Evolutionary conservation across 2,113 vertebrate species (phyloP).

Genomic region (Ciconia stormi): DNA sequence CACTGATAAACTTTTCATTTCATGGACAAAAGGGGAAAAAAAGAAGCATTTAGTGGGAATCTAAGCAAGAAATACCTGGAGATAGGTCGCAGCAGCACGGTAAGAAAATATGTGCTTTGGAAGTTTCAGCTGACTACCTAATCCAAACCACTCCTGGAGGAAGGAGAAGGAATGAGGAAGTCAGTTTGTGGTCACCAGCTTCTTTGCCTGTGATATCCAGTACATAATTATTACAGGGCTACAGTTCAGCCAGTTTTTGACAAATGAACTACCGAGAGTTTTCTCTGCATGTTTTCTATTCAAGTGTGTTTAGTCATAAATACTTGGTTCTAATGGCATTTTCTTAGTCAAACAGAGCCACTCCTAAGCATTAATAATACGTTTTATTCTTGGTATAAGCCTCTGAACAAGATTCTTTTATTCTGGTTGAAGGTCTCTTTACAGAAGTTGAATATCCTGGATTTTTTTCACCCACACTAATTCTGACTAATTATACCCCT

Average conservation of each 20-base stretch:
- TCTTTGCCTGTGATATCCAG: constrained; percentile 50
- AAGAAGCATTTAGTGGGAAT: not conserved
- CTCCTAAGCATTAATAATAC: constrained; percentile 33
- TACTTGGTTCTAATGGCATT: constrained; percentile 32
- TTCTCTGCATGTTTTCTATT: constrained; percentile 48
- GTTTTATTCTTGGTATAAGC: constrained; percentile 19
- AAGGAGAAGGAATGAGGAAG: constrained; percentile 80
- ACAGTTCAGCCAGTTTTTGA: constrained; percentile 49
- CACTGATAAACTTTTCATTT: not conserved
- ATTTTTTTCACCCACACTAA: not conserved
- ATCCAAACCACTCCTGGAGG: constrained; percentile 69
- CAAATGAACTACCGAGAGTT: constrained; percentile 38
- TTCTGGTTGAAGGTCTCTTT: not conserved
- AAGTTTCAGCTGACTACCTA: constrained; percentile 38
- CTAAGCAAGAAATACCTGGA: constrained; percentile 4
- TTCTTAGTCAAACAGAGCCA: constrained; percentile 52
- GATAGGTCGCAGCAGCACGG: not conserved
- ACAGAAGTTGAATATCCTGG: not conserved
- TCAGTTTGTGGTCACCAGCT: constrained; percentile 36
- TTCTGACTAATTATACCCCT: not conserved
- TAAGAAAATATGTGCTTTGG: constrained; percentile 38
- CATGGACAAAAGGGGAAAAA: not conserved
- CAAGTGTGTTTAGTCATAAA: constrained; percentile 54
- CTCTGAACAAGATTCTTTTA: constrained; percentile 12
- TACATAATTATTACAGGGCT: constrained; percentile 55